Base-by-base conservation (phyloP, 2,113 vertebrate genomes). In the Blennius ocellaris region DNA sequence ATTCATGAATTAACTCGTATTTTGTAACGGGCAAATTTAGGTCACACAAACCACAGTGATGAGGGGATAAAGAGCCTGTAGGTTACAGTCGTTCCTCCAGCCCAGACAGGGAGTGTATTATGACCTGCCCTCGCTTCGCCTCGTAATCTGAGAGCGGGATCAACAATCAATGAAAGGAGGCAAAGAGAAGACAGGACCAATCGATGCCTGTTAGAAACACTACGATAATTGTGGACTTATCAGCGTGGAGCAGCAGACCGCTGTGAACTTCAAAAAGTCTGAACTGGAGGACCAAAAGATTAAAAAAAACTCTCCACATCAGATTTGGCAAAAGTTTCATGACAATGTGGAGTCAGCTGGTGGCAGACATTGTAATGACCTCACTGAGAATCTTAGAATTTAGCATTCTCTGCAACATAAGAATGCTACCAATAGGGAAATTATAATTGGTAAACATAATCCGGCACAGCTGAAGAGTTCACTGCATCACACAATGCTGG, bases 201-300 rank as follows among this genome's bases (percentile, higher is more conserved):
- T 92, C 89, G 69, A 91, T 92, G 74, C 38, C 84, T 66, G 86
- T 84, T 80, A 77, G 77, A 84, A 87, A 91, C 76, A 67, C 58
- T 47, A 17, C 15, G 36, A 78, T 83, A 89, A 90, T 87, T 88
- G 82, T 72, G 55, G 69, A 87, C 82, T 90, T 89, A 90, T 91
- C 88, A 84, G 69, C 70, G 72, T 73, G 62, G 57, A 72, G 58
- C 70, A 78, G 81, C 55, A 44, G 60, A 72, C 85, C 14, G 65
- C 60, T 52, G 30, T 77, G 74, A 90, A 90, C 76, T 73, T 78
- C 65, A 52, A 80, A 56, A 65, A 73, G 62, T 63, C 43, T 51
- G 38, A 65, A 70, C 17, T 61, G 16, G 45, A 47, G 15, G 48
- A 78, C 45, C 59, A 57, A 70, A 52, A 73, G 48, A 75, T 69